A percentile compares a stretch with the other conserved stretches of the same genome.
phyloP scores from a whole-genome alignment of 2,888 invertebrate species.

The Acronicta leporina region DNA sequence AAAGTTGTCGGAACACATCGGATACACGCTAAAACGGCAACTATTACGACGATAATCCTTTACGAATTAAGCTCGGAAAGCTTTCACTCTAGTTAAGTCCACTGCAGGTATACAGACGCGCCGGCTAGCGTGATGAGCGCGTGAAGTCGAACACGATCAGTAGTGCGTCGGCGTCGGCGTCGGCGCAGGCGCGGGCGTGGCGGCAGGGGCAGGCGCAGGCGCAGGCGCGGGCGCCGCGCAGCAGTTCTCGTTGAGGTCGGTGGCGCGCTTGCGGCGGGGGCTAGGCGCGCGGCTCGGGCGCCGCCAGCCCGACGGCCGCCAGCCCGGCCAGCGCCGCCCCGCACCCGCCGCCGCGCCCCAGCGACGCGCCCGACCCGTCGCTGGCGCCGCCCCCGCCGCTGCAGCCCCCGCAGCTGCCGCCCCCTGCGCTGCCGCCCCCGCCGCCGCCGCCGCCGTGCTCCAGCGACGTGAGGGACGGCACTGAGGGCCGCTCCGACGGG shows the following conservation, averaged over 20 bases:
- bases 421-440: conserved; percentile 46
- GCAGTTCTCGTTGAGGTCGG: conserved; percentile 57
- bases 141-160: conserved; percentile 54
- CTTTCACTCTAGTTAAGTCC: conserved; percentile 34
- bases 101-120: conserved; percentile 1
- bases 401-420: conserved; percentile 18
- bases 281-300: conserved; percentile 59
- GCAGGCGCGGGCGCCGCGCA: conserved; percentile 35
- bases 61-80: conserved; percentile 17
- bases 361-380: conserved; percentile 9
- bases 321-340: conserved; percentile 20
- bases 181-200: not conserved
- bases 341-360: conserved; percentile 11
- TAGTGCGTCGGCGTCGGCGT: conserved; percentile 33
- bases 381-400: conserved; percentile 31
- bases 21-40: conserved; percentile 41
- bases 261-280: conserved; percentile 53
- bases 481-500: conserved; percentile 75
- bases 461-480: conserved; percentile 70
- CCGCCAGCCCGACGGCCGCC: conserved; percentile 16
- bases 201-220: not conserved
- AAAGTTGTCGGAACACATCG: conserved; percentile 45
- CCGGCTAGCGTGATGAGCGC: conserved; percentile 8
- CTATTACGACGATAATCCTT: conserved; percentile 37
- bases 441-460: conserved; percentile 53